phyloP scores from a whole-genome alignment of 1,140 invertebrate species.

The Apolygus lucorum region DNA sequence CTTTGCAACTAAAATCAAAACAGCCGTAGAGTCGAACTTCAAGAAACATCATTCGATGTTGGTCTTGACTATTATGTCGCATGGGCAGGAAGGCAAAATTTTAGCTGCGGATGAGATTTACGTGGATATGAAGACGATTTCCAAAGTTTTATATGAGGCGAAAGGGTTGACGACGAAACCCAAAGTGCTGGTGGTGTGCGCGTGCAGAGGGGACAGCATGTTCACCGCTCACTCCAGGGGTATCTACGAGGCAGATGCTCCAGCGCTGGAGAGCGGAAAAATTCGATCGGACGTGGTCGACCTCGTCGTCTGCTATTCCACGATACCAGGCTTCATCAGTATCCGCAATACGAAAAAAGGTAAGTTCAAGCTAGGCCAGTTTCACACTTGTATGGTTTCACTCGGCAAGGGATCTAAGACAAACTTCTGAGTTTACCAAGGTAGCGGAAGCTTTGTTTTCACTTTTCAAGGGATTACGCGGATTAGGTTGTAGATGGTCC shows the following conservation, averaged over 20 bases:
- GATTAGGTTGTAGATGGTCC: too few species aligned
- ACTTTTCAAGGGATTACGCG: too few species aligned
- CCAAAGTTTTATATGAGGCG: not conserved
- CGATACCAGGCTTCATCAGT: not conserved
- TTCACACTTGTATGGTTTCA: too few species aligned
- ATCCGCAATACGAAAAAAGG: not conserved
- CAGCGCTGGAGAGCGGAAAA: not conserved
- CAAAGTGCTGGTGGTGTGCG: not conserved
- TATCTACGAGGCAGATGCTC: not conserved
- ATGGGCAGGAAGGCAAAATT: not conserved
- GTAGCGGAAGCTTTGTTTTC: too few species aligned
- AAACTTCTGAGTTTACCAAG: too few species aligned
- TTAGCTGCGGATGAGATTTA: not conserved
- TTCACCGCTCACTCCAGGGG: not conserved
- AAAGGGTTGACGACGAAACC: constrained; percentile 1
- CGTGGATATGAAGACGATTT: not conserved
- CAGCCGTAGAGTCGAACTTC: not conserved
- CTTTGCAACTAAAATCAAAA: not conserved
- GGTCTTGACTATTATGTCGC: not conserved
- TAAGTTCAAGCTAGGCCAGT: too few species aligned
- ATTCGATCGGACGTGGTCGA: not conserved
- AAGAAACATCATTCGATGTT: not conserved
- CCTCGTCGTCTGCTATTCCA: not conserved
- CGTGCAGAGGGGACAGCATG: not conserved
- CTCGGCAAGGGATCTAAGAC: too few species aligned